phyloP scores from a whole-genome alignment of 2,888 invertebrate species.

The Orthosia gracilis region DNA sequence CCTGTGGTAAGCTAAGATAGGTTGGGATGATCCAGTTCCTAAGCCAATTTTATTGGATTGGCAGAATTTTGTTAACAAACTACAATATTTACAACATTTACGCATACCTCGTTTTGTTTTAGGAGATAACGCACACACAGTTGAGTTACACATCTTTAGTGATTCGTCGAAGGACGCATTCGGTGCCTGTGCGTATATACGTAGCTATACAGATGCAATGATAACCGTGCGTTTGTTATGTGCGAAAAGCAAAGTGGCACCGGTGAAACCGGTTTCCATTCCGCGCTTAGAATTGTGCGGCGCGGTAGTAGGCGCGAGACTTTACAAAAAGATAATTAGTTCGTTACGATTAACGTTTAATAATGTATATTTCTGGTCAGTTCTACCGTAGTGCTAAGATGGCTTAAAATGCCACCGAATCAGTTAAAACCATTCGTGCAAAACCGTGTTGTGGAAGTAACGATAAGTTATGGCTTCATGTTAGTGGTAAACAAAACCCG shows the following conservation, averaged over 20 bases:
- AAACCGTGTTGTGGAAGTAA: not conserved
- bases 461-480: too few species aligned
- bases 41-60: not conserved
- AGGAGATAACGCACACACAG: not conserved
- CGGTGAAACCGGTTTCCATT: too few species aligned
- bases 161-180: too few species aligned
- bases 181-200: too few species aligned
- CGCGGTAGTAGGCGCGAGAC: not conserved
- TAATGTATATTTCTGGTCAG: conserved; percentile 5
- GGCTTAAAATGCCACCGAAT: not conserved
- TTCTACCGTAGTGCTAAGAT: not conserved
- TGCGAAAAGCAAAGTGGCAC: too few species aligned
- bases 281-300: not conserved
- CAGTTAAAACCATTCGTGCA: not conserved
- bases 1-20: not conserved
- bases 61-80: not conserved
- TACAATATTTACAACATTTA: not conserved
- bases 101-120: conserved; percentile 1
- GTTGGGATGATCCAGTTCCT: not conserved
- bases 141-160: not conserved
- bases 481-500: too few species aligned
- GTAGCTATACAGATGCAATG: too few species aligned
- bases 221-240: too few species aligned
- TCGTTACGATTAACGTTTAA: not conserved
- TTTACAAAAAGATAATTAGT: not conserved